These are phyloP conservation scores for Parelbella ahira DNA, from an alignment of 2,888 invertebrate genomes.

Conservation along the genomic window DNA sequence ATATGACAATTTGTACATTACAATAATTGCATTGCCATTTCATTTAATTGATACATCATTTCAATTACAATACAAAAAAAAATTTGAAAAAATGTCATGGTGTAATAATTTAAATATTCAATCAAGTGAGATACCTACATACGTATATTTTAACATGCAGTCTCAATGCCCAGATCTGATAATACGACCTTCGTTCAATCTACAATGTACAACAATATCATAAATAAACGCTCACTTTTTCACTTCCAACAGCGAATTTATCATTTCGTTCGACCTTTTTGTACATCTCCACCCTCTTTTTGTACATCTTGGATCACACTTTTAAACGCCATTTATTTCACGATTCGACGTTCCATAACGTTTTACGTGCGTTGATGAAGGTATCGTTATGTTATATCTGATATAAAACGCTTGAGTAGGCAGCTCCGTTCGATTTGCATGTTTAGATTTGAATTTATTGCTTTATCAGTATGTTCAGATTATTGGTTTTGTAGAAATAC, in stretches of 20 bases:
- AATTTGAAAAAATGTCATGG: too few relatives aligned
- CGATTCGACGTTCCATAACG: conserved; percentile 63
- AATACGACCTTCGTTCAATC: conserved; percentile 51
- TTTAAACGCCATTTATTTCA: conserved; percentile 75
- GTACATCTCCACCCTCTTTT: conserved; percentile 55
- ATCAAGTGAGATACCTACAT: too few relatives aligned
- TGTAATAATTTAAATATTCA: too few relatives aligned
- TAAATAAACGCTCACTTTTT: conserved; percentile 76
- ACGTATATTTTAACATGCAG: too few relatives aligned
- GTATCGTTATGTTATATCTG: conserved; percentile 67
- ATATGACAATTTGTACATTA: too few relatives aligned
- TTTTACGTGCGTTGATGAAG: conserved; percentile 65
- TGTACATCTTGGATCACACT: conserved; percentile 77
- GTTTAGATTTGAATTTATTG: conserved; percentile 43
- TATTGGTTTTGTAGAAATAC: conserved; percentile 2
- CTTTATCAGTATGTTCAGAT: conserved; percentile 23
- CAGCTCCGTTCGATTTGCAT: conserved; percentile 61
- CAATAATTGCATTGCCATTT: too few relatives aligned
- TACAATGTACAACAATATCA: conserved; percentile 62
- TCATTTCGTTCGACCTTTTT: conserved; percentile 71
- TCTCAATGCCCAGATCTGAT: conserved; percentile 73
- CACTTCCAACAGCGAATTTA: conserved; percentile 68
- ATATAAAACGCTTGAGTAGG: conserved; percentile 66
- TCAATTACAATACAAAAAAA: too few relatives aligned
- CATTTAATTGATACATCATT: too few relatives aligned